A percentile compares a stretch with the other conserved stretches of the same genome.
These are phyloP conservation scores for Idaea aversata DNA, from an alignment of 2,888 invertebrate species.

Conservation along the genomic window DNA sequence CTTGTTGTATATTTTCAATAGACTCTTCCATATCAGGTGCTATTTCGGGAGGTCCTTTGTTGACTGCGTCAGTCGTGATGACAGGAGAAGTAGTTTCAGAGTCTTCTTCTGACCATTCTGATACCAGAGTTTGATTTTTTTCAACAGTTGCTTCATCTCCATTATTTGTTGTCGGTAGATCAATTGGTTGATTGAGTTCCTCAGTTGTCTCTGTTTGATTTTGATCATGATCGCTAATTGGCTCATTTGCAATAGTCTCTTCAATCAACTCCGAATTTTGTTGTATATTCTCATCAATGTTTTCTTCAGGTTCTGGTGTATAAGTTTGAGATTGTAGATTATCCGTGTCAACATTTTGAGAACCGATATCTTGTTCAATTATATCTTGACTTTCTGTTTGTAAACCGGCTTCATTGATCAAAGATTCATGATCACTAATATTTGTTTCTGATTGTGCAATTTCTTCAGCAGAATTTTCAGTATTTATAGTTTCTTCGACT, in stretches of 20 bases:
- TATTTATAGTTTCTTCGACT: conserved; percentile 15
- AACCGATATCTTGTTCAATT: conserved; percentile 14
- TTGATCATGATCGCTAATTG: neutral
- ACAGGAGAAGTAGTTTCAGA: conserved; percentile 35
- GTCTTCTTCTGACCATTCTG: conserved; percentile 70
- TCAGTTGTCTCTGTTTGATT: neutral
- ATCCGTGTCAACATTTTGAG: conserved; percentile 7
- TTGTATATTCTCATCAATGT: conserved; percentile 2
- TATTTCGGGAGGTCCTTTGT: conserved; percentile 23
- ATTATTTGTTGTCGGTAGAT: neutral
- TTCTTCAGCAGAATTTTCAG: conserved; percentile 10
- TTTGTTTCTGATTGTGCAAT: neutral
- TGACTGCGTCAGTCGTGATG: conserved; percentile 14
- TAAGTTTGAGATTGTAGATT: conserved; percentile 30
- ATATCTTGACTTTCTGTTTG: conserved; percentile 13
- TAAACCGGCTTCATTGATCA: neutral
- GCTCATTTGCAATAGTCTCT: neutral
- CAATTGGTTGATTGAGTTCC: neutral
- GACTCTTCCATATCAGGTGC: conserved; percentile 60
- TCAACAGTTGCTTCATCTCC: conserved; percentile 20
- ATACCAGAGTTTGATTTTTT: conserved; percentile 51
- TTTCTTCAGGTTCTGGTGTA: conserved; percentile 26
- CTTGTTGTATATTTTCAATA: conserved; percentile 72
- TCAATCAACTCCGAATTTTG: conserved; percentile 13
- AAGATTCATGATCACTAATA: neutral